Evolutionary conservation across 2,113 vertebrate genomes (phyloP).

Genomic region (Clarias gariepinus): DNA sequence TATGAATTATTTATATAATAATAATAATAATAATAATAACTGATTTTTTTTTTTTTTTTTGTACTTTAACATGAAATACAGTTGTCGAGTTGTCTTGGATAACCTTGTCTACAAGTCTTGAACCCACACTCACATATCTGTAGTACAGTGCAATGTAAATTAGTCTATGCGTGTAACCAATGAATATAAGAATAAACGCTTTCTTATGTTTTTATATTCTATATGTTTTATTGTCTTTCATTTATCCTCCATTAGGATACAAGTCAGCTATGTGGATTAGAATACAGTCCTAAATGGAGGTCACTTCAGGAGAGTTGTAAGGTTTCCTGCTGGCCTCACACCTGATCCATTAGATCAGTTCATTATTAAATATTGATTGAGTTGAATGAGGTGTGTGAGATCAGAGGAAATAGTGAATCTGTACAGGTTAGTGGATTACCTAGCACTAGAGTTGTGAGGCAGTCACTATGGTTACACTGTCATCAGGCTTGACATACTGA

Average conservation of each 20-base stretch:
- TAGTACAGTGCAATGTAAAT: neutral
- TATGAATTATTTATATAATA: too few species aligned
- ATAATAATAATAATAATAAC: too few species aligned
- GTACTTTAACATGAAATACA: too few species aligned
- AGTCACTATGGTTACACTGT: conserved; percentile 9
- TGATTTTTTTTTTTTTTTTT: too few species aligned
- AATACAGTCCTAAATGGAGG: neutral
- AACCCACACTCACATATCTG: neutral
- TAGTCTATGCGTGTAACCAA: neutral
- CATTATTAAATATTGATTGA: neutral
- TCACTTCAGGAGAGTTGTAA: neutral
- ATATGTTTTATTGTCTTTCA: neutral
- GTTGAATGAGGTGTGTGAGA: neutral
- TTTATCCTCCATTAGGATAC: neutral
- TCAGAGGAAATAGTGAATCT: neutral
- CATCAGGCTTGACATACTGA: conserved; percentile 46
- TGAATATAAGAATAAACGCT: neutral
- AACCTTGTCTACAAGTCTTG: too few species aligned
- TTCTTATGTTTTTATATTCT: neutral
- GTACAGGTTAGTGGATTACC: neutral
- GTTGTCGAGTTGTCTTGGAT: too few species aligned
- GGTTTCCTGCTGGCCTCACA: neutral
- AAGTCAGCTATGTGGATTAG: neutral
- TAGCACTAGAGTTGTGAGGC: neutral
- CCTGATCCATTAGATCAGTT: neutral